Conservation (phyloP, 2,113 vertebrate species). For the Phalacrocorax carbo region DNA sequence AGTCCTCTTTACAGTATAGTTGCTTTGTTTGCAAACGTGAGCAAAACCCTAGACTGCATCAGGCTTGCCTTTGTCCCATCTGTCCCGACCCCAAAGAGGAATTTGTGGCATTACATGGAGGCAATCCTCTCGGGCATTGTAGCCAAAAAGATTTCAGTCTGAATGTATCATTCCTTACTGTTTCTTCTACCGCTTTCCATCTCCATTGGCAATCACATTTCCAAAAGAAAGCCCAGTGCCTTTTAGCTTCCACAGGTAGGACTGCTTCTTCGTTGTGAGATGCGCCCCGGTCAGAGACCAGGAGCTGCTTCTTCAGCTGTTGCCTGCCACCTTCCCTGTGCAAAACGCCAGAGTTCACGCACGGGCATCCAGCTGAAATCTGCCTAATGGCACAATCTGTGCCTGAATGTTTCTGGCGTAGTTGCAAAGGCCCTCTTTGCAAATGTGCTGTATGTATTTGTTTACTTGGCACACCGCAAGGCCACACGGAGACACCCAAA, state of each 20-base stretch:
- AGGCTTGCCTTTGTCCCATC: background rate
- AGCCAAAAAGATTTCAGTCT: constrained; percentile 46
- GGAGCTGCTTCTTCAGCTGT: background rate
- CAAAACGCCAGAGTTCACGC: background rate
- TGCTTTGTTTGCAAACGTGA: background rate
- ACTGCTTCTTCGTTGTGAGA: background rate
- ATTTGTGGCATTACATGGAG: constrained; percentile 8
- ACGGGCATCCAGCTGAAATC: background rate
- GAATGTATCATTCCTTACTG: constrained; percentile 1
- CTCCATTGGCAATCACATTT: background rate
- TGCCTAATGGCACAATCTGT: background rate
- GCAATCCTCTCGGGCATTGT: background rate
- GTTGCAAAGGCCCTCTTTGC: background rate
- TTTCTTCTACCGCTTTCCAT: background rate
- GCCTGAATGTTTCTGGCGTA: background rate
- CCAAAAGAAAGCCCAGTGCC: background rate
- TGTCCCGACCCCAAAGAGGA: background rate
- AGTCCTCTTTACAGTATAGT: background rate
- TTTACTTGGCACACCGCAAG: background rate
- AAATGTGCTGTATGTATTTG: constrained; percentile 7
- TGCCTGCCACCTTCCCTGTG: background rate
- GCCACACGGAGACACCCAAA: background rate
- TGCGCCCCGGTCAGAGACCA: background rate
- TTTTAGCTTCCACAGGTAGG: background rate
- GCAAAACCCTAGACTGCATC: background rate